Evolutionary conservation across 2,113 vertebrate species (phyloP).

Genomic region (Garra rufa): DNA sequence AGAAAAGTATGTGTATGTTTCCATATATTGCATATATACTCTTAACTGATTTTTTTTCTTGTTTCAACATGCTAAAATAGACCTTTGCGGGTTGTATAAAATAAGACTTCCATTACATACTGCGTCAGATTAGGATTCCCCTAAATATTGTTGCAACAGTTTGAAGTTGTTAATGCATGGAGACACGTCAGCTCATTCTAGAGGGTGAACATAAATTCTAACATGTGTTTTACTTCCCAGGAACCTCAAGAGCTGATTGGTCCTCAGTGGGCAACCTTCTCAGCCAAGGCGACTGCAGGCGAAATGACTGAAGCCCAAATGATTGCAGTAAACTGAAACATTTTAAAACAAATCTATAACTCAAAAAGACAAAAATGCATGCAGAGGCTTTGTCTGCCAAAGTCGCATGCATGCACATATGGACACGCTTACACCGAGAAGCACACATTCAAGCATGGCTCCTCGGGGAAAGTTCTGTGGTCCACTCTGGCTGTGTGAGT

Average conservation of each 20-base stretch:
- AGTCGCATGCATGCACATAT: not conserved
- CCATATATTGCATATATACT: no score
- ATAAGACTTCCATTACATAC: not conserved
- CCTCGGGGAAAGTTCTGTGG: conserved; percentile 59
- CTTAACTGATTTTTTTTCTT: not conserved
- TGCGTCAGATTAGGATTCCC: not conserved
- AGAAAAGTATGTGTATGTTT: not conserved
- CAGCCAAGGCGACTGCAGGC: not conserved
- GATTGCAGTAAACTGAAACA: not conserved
- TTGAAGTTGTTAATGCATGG: not conserved
- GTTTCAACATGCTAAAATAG: not conserved
- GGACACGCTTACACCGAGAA: not conserved
- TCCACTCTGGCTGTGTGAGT: conserved; percentile 58
- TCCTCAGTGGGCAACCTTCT: not conserved
- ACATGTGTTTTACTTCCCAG: conserved; percentile 55
- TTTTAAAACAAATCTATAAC: not conserved
- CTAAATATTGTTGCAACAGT: not conserved
- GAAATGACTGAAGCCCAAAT: not conserved
- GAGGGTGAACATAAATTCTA: conserved; percentile 30
- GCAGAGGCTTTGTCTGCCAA: not conserved
- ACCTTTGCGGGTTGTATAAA: not conserved
- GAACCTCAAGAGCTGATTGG: conserved; percentile 16
- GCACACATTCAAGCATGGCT: conserved; percentile 28
- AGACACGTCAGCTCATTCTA: conserved; percentile 35
- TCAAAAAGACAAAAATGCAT: not conserved